Conservation (phyloP, 30 jellyfish, hydroid and myxozoan genomes). For the Cassiopea andromeda region DNA sequence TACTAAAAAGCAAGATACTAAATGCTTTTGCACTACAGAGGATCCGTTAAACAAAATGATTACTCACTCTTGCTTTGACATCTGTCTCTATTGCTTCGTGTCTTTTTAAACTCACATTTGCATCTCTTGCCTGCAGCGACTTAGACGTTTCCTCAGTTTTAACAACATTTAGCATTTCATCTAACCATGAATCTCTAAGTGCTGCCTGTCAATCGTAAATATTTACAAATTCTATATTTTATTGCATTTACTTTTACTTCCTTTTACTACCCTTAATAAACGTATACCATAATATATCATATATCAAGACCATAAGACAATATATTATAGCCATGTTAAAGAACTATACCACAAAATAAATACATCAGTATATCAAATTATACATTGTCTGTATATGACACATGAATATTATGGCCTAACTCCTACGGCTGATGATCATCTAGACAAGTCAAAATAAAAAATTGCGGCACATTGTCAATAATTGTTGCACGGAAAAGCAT, state of each 20-base stretch:
- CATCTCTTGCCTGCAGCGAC: constrained; percentile 45
- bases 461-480: neutral
- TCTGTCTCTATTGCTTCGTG: constrained; percentile 80
- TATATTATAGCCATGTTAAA: too few species aligned
- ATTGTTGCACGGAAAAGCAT: neutral
- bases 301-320: too few species aligned
- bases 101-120: constrained; percentile 40
- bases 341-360: neutral
- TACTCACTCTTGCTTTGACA: constrained; percentile 75
- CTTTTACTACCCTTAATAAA: too few species aligned
- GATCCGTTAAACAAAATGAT: neutral
- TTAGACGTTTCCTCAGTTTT: constrained; percentile 62
- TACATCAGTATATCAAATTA: neutral
- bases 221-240: neutral
- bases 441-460: neutral
- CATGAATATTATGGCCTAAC: neutral
- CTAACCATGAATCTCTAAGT: constrained; percentile 80
- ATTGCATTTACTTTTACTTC: neutral
- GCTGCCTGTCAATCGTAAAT: constrained; percentile 32
- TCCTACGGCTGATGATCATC: neutral
- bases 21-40: too few species aligned
- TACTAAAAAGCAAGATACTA: too few species aligned
- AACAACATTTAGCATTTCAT: constrained; percentile 55
- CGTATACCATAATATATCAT: too few species aligned
- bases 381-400: neutral